Evolutionary conservation across 2,797 vertebrate species (phyloP), one percentile per base, ranked within the genome.

Genomic region (Leuciscus waleckii): DNA sequence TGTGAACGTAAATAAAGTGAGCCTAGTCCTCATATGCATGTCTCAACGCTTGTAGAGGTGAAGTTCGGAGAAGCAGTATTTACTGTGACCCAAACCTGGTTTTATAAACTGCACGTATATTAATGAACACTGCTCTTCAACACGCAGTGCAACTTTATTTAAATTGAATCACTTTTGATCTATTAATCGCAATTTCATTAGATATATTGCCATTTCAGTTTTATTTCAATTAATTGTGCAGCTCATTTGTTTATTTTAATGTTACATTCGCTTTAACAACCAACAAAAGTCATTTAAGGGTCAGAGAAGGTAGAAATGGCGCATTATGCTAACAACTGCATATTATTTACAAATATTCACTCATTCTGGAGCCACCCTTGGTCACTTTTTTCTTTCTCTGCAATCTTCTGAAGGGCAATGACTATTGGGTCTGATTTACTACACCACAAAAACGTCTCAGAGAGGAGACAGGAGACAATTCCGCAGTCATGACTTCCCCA

Each of bases 401-500:
- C 68, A 71, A 29, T 41, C 49, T 17, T 75, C 32, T 39, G 16
- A 71, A 26, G 14, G 14, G 21, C 10, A 37, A 63, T 2, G 17
- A 46, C 54, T 43, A 43, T 21, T 26, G 19, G 7, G 56, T 76
- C 51, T 29, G 32, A 49, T 81, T 75, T 69, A 41, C 49, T 26
- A 58, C 37, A 43, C 46, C 71, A 65, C 46, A 69, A 43, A 70
- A 74, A 75, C 8, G 41, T 54, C 41, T 71, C 41, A 61, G 39
- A 81, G 9, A 76, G 49, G 7, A 73, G 39, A 46, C 43, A 43
- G 32, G 5, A 73, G 29, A 79, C 71, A 58, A 43, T 63, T 76
- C 46, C n/a, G 35, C 58, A 83, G 73, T 68, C 58, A 32, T 68
- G 83, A 65, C 76, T 81, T 77, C 82, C 6, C 13, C 37, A 75